Evolutionary conservation across 2,113 vertebrate genomes (phyloP).

Genomic region (Bungarus multicinctus): DNA sequence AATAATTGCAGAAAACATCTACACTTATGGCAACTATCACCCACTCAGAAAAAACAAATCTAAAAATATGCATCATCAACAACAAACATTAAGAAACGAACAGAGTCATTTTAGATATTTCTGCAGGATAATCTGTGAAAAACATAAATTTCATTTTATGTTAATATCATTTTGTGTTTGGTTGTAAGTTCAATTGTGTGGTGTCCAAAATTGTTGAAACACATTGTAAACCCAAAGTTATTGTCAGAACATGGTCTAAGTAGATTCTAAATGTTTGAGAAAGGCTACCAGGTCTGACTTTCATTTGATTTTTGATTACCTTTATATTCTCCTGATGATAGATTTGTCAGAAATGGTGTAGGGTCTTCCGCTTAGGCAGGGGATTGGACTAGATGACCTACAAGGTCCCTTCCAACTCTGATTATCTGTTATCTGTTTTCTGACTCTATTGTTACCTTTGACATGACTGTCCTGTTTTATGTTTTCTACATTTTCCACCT

Average conservation of each 20-base stretch:
- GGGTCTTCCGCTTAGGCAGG: too few species aligned
- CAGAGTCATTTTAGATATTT: neutral
- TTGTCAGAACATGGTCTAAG: neutral
- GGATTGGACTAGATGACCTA: too few species aligned
- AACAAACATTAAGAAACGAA: neutral
- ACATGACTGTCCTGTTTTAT: too few species aligned
- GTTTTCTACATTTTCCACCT: too few species aligned
- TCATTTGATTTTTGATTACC: neutral
- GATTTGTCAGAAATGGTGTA: too few species aligned
- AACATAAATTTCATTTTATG: neutral
- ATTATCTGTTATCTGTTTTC: too few species aligned
- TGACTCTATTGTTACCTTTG: too few species aligned
- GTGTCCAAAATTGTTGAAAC: neutral
- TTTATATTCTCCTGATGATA: too few species aligned
- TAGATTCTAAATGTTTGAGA: neutral
- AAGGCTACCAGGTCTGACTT: neutral
- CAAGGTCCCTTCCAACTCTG: too few species aligned
- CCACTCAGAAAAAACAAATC: neutral
- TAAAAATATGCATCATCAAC: neutral
- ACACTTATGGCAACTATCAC: neutral
- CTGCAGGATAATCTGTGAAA: neutral
- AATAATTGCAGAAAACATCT: neutral
- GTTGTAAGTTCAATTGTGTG: neutral
- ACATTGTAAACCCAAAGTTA: neutral
- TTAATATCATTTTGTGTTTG: neutral